Evolutionary conservation across 1,140 invertebrate species (phyloP).

Genomic region (Oncopeltus fasciatus): DNA sequence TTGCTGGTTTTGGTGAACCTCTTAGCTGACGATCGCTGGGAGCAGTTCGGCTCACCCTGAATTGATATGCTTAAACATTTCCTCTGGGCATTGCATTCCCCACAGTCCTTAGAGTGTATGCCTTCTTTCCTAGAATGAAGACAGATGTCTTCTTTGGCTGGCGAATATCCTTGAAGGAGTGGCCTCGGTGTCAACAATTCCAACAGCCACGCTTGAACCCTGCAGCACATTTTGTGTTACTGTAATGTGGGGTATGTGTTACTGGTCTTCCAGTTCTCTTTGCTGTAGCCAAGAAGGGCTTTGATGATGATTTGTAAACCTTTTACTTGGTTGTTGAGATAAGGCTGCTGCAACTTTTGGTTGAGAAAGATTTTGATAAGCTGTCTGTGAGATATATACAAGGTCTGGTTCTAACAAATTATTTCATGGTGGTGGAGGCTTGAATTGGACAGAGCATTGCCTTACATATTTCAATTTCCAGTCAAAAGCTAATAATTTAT

Average conservation of each 20-base stretch:
- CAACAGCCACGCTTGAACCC: too few relatives aligned
- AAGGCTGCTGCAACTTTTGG: neutral
- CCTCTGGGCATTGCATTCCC: too few relatives aligned
- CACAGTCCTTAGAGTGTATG: too few relatives aligned
- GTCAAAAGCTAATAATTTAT: neutral
- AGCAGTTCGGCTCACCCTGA: neutral
- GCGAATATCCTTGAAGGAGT: too few relatives aligned
- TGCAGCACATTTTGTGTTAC: too few relatives aligned
- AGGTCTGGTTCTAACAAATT: slow-evolving; percentile 6
- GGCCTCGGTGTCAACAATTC: too few relatives aligned
- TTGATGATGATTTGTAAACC: neutral
- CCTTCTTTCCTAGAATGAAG: too few relatives aligned
- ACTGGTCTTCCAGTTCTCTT: too few relatives aligned
- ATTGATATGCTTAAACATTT: neutral
- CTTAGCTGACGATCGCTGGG: too few relatives aligned
- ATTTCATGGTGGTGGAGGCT: neutral
- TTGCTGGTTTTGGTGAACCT: neutral
- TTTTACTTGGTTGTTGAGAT: neutral
- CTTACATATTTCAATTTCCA: neutral
- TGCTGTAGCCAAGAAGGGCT: too few relatives aligned
- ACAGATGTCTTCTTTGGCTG: too few relatives aligned
- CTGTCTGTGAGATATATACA: neutral
- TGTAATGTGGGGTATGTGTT: too few relatives aligned
- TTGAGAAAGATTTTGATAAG: neutral
- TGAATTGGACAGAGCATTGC: neutral